A percentile compares a stretch with the other conserved stretches of the same genome.
These are phyloP conservation scores for Datnioides undecimradiatus DNA, from an alignment of 2,113 vertebrate species.

Conservation along the genomic window DNA sequence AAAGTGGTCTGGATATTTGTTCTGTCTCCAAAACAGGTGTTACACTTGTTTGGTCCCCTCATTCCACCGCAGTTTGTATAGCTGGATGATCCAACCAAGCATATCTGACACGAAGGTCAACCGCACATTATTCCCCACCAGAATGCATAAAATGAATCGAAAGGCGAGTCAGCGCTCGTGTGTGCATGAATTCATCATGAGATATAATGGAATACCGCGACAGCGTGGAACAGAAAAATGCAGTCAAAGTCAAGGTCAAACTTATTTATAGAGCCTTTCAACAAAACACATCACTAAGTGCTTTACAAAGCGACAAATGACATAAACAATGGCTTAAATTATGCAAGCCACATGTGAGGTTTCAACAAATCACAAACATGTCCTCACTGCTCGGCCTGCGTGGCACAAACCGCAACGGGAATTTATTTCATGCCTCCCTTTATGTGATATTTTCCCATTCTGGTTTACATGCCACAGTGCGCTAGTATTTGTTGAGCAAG, in stretches of 20 bases:
- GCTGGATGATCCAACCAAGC: conserved; percentile 57
- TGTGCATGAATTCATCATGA: conserved; percentile 57
- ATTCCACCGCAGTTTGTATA: conserved; percentile 49
- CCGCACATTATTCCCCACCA: conserved; percentile 20
- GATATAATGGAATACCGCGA: conserved; percentile 40
- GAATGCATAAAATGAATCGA: conserved; percentile 60
- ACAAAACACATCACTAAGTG: conserved; percentile 40
- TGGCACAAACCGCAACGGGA: neutral
- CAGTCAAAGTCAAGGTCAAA: conserved; percentile 56
- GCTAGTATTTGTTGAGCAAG: conserved; percentile 52
- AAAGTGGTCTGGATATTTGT: conserved; percentile 66
- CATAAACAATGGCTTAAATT: conserved; percentile 29
- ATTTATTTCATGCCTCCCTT: conserved; percentile 41
- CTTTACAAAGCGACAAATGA: conserved; percentile 48
- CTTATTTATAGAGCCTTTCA: conserved; percentile 53
- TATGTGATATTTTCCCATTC: neutral
- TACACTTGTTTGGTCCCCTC: conserved; percentile 71
- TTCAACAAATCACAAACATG: conserved; percentile 43
- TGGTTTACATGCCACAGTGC: conserved; percentile 48
- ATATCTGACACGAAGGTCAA: conserved; percentile 63
- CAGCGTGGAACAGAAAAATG: conserved; percentile 31
- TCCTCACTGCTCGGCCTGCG: neutral
- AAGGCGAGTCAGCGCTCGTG: conserved; percentile 42
- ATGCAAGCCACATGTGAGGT: neutral
- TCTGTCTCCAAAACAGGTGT: conserved; percentile 80